phyloP scores from a whole-genome alignment of 30 jellyfish, hydroid and myxozoan species.

The Aurelia coerulea region DNA sequence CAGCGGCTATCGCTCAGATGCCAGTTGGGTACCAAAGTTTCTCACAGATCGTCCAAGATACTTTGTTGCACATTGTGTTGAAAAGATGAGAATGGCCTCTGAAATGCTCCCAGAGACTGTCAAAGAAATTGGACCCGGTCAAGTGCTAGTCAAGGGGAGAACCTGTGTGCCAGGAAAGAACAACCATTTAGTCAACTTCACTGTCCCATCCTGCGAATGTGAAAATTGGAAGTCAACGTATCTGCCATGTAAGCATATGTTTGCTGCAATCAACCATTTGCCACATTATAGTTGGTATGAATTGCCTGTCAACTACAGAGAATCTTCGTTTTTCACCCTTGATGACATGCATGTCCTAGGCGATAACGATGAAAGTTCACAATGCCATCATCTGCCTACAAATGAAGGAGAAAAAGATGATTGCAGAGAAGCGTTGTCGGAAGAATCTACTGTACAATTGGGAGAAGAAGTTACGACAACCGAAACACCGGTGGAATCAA shows the following conservation, averaged over 20 bases:
- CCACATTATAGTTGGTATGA: slow-evolving; percentile 9
- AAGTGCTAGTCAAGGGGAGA: no score
- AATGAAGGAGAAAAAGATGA: background rate
- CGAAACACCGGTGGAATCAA: no score
- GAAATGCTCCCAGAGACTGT: no score
- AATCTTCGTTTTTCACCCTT: slow-evolving; percentile 30
- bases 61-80: no score
- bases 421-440: background rate
- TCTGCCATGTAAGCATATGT: slow-evolving; percentile 48
- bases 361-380: background rate
- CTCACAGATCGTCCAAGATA: no score
- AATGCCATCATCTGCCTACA: background rate
- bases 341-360: slow-evolving; percentile 31
- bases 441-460: background rate
- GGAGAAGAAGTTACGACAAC: background rate
- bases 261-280: slow-evolving; percentile 12
- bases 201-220: slow-evolving; percentile 35
- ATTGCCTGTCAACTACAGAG: slow-evolving; percentile 40
- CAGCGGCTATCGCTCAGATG: no score
- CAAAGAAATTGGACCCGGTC: no score
- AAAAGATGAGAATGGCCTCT: no score
- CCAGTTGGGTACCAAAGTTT: no score
- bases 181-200: no score
- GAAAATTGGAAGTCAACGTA: slow-evolving; percentile 21
- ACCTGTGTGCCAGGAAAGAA: no score